Conservation (phyloP, 2,113 vertebrate genomes). For the Lanius ludovicianus region DNA sequence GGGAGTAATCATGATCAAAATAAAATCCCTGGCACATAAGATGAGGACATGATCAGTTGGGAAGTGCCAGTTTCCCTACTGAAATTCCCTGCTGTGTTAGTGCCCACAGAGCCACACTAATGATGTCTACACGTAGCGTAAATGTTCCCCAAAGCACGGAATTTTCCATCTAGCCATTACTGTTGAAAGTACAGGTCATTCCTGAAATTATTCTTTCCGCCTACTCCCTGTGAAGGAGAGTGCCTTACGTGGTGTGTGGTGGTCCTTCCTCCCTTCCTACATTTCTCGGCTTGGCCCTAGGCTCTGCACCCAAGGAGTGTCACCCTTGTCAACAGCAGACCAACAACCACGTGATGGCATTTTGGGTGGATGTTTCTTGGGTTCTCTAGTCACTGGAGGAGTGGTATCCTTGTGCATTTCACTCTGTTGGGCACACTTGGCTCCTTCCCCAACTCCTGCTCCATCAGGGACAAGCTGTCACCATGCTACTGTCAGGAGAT, state of each 20-base stretch:
- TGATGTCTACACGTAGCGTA: background rate
- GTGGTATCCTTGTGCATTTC: fast-evolving
- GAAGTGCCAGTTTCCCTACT: background rate
- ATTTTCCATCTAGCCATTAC: background rate
- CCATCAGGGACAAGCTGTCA: background rate
- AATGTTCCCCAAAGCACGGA: background rate
- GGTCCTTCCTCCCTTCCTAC: background rate
- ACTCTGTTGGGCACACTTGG: fast-evolving
- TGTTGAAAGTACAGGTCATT: background rate
- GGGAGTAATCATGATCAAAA: background rate
- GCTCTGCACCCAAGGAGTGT: background rate
- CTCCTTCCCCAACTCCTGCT: background rate
- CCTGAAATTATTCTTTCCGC: background rate
- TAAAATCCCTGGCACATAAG: background rate
- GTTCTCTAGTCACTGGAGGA: background rate
- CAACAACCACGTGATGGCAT: fast-evolving
- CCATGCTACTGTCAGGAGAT: background rate
- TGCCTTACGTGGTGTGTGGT: fast-evolving
- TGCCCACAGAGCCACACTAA: background rate
- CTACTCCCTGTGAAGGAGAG: background rate
- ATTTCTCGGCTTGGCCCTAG: background rate
- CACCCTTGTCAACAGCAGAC: background rate
- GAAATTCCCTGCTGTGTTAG: fast-evolving
- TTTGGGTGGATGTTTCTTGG: background rate
- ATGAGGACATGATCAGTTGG: background rate